Evolutionary conservation across 2,113 vertebrate species (phyloP).

Genomic region (Microtus ochrogaster): DNA sequence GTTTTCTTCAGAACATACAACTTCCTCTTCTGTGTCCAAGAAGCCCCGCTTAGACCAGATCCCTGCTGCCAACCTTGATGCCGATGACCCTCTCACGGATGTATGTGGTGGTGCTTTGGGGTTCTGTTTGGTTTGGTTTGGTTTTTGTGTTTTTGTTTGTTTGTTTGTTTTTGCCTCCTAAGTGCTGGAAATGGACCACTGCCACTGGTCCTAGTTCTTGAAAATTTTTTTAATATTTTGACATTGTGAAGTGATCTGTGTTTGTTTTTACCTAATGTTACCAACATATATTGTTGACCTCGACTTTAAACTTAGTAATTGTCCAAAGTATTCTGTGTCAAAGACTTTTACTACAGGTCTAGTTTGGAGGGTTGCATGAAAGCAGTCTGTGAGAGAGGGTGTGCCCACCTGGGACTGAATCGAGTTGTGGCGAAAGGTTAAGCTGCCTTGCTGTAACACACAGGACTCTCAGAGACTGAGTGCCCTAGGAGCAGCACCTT

Average conservation of each 20-base stretch:
- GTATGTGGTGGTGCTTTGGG: conserved; percentile 84
- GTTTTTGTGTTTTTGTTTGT: background rate
- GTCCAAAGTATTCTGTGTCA: background rate
- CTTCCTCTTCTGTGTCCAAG: conserved; percentile 96
- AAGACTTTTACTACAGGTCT: background rate
- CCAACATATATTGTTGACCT: background rate
- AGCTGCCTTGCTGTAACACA: background rate
- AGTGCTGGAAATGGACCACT: background rate
- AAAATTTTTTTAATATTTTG: background rate
- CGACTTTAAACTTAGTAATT: conserved; percentile 1
- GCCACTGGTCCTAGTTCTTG: background rate
- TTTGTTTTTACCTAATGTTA: conserved; percentile 38
- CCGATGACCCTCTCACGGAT: conserved; percentile 97
- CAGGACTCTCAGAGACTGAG: background rate
- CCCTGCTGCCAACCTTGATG: conserved; percentile 97
- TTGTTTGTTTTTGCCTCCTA: too few relatives aligned
- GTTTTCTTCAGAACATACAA: conserved; percentile 92
- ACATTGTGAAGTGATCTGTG: background rate
- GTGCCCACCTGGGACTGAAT: background rate
- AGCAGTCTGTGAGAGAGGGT: background rate
- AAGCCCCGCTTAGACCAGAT: conserved; percentile 98
- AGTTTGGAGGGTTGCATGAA: background rate
- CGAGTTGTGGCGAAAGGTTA: background rate
- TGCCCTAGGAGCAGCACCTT: background rate
- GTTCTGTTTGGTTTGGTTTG: background rate